A percentile compares a stretch with the other conserved stretches of the same genome.
phyloP scores from a whole-genome alignment of 2,113 vertebrate genomes.

The Saimiri boliviensis region DNA sequence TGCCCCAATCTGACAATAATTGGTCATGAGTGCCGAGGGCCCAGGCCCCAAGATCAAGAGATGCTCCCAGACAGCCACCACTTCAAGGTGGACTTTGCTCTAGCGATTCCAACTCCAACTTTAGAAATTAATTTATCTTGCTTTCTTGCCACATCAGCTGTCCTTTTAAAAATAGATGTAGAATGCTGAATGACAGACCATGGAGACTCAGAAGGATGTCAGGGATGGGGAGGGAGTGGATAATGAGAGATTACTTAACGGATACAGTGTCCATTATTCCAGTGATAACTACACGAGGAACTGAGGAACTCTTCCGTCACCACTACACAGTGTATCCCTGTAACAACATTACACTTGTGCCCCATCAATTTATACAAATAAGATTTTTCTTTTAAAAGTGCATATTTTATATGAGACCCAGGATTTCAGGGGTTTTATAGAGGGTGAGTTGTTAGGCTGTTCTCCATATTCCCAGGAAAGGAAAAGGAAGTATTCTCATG shows the following conservation, averaged over 20 bases:
- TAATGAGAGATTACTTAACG: too few relatives aligned
- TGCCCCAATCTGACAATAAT: too few relatives aligned
- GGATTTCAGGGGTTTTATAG: neutral
- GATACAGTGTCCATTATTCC: too few relatives aligned
- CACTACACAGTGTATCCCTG: too few relatives aligned
- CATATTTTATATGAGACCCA: neutral
- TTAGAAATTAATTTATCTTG: neutral
- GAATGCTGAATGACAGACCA: too few relatives aligned
- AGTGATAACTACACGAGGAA: too few relatives aligned
- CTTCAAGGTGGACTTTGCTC: too few relatives aligned
- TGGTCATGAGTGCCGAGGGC: accelerated
- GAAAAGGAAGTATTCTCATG: neutral
- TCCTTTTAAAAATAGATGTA: neutral
- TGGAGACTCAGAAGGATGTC: too few relatives aligned
- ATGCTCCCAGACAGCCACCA: neutral
- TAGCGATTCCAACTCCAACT: neutral
- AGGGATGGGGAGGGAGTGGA: too few relatives aligned
- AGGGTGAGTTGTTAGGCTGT: neutral
- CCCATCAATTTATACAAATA: too few relatives aligned
- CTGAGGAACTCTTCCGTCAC: too few relatives aligned
- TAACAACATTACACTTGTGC: too few relatives aligned
- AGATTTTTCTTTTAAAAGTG: neutral
- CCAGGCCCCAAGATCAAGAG: accelerated
- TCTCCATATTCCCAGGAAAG: neutral
- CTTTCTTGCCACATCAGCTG: neutral